These are phyloP conservation scores for Camelus dromedarius DNA, from an alignment of 2,113 vertebrate genomes.

Conservation along the genomic window DNA sequence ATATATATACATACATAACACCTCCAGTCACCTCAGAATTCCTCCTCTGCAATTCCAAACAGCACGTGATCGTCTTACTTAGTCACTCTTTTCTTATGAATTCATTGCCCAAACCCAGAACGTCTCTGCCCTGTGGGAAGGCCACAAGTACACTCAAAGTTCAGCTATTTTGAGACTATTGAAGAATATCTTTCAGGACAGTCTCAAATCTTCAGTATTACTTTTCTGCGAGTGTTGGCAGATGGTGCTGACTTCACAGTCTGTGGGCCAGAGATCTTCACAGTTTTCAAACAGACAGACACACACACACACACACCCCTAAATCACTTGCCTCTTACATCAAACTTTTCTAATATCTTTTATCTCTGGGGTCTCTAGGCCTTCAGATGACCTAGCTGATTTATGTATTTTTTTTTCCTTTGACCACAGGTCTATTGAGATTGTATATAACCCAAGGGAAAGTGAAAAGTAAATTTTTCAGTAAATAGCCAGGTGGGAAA, in stretches of 20 bases:
- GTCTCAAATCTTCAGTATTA: neutral
- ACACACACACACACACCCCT: neutral
- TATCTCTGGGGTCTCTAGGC: neutral
- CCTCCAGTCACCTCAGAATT: slow-evolving; percentile 33
- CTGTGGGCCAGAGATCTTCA: neutral
- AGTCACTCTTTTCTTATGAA: neutral
- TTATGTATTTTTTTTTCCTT: neutral
- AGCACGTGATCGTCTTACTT: neutral
- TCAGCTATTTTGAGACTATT: slow-evolving; percentile 26
- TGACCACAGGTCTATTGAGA: neutral
- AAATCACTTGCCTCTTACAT: neutral
- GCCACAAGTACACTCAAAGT: neutral
- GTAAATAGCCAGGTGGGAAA: neutral
- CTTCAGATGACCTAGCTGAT: neutral
- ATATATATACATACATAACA: neutral
- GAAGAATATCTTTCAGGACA: neutral
- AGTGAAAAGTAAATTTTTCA: neutral
- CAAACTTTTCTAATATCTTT: neutral
- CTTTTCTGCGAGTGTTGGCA: neutral
- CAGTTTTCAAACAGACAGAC: neutral
- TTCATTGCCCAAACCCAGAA: neutral
- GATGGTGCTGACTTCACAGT: neutral
- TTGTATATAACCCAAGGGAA: neutral
- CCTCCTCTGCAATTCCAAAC: neutral
- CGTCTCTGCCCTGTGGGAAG: neutral